Percentiles rank a stretch among this genome's conserved stretches.
These are phyloP conservation scores for Mellilla xanthometata DNA, from an alignment of 2,888 invertebrate species.

Conservation along the genomic window DNA sequence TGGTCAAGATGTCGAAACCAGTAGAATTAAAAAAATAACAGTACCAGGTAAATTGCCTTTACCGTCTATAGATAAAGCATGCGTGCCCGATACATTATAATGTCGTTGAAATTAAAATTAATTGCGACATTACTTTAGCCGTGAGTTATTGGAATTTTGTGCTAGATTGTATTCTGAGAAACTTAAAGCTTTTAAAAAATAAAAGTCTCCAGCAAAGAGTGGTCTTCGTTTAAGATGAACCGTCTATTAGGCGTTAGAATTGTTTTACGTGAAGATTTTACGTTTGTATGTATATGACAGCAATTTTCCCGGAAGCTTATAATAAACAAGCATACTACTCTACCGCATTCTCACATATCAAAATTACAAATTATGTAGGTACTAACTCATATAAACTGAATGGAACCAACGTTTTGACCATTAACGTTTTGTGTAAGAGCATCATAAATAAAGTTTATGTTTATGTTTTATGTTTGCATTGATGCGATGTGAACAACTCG, in stretches of 20 bases:
- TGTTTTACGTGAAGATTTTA: too few species aligned
- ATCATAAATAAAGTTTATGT: constrained; percentile 18
- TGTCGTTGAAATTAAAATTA: constrained; percentile 4
- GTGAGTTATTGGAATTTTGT: background rate
- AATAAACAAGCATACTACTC: too few species aligned
- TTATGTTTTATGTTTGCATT: constrained; percentile 10
- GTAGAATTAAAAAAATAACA: constrained; percentile 26
- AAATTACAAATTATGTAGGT: constrained; percentile 4
- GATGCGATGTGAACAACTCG: constrained; percentile 3
- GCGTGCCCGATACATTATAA: constrained; percentile 18
- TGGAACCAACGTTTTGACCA: constrained; percentile 12
- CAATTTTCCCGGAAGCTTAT: too few species aligned
- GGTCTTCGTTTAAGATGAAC: too few species aligned
- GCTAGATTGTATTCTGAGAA: background rate
- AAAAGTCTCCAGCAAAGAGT: too few species aligned
- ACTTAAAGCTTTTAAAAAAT: too few species aligned
- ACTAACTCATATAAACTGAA: constrained; percentile 3
- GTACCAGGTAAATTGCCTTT: constrained; percentile 29
- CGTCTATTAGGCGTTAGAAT: too few species aligned
- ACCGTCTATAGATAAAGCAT: constrained; percentile 32
- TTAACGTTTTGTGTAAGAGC: constrained; percentile 11
- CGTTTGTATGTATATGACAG: too few species aligned
- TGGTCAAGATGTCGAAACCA: constrained; percentile 35
- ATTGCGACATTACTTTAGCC: background rate
- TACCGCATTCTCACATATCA: background rate